A percentile compares a stretch with the other conserved stretches of the same genome.
Conservation (phyloP, 2,797 vertebrate genomes). For the Sarcophilus harrisii region DNA sequence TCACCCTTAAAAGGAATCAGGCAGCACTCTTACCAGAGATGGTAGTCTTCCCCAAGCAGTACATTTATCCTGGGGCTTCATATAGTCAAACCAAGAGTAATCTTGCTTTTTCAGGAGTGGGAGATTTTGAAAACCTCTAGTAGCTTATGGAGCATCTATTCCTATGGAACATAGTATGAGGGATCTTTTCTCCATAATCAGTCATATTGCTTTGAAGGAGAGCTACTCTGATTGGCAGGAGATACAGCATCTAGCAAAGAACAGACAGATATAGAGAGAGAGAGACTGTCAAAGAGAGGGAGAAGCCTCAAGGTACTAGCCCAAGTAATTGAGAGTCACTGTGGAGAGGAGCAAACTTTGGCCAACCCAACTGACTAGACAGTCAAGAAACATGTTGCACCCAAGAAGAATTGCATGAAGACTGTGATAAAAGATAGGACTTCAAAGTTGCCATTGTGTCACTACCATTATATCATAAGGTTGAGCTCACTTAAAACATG, state of each 20-base stretch:
- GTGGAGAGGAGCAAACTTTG: neutral
- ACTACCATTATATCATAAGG: neutral
- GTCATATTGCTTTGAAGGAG: neutral
- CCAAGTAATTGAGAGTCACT: neutral
- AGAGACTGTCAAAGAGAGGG: neutral
- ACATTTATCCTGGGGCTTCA: neutral
- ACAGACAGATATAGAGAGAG: neutral
- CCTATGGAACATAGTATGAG: neutral
- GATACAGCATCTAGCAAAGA: neutral
- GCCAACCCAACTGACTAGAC: neutral
- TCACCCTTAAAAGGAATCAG: neutral
- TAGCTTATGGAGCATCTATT: neutral
- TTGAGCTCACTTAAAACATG: neutral
- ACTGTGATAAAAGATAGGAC: neutral
- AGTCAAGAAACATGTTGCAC: neutral
- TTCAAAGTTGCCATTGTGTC: neutral
- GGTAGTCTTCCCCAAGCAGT: neutral
- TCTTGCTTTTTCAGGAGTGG: neutral
- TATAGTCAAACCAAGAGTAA: neutral
- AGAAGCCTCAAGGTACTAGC: neutral
- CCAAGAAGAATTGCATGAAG: neutral
- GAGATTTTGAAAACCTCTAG: neutral
- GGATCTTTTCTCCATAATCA: neutral
- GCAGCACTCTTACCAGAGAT: neutral
- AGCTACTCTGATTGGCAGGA: neutral